A percentile compares a stretch with the other conserved stretches of the same genome.
Evolutionary conservation across 2,113 vertebrate genomes (phyloP).

Genomic region (Rattus rattus): DNA sequence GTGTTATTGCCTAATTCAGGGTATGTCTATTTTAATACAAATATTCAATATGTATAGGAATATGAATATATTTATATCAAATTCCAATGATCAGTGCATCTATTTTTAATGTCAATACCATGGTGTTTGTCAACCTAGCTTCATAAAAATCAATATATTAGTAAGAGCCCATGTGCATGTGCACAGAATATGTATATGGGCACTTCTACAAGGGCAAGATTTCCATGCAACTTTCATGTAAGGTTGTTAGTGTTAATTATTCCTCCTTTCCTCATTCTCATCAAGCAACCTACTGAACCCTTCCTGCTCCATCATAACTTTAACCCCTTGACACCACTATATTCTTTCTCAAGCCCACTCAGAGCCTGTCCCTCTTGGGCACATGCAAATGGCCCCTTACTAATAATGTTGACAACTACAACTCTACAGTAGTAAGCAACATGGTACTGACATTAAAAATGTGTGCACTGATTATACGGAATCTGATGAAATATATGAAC

Average conservation of each 20-base stretch:
- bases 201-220: not conserved
- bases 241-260: not conserved
- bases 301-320: not conserved
- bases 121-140: too few species aligned
- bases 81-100: too few species aligned
- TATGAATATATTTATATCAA: too few species aligned
- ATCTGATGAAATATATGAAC: not conserved
- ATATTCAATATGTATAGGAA: not conserved
- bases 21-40: not conserved
- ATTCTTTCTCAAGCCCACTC: not conserved
- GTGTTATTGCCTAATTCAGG: not conserved
- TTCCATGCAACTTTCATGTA: not conserved
- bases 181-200: not conserved
- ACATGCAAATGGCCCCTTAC: rapidly evolving
- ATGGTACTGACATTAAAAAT: not conserved
- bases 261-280: not conserved
- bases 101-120: too few species aligned
- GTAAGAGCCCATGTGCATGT: too few species aligned
- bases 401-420: not conserved
- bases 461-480: not conserved
- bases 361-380: not conserved
- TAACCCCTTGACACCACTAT: not conserved
- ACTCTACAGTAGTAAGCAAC: too few species aligned
- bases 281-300: not conserved
- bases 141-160: too few species aligned